Evolutionary conservation across 2,888 invertebrate species (phyloP), one percentile per base, ranked within the genome.

Genomic region (Acanthopleura granulata): DNA sequence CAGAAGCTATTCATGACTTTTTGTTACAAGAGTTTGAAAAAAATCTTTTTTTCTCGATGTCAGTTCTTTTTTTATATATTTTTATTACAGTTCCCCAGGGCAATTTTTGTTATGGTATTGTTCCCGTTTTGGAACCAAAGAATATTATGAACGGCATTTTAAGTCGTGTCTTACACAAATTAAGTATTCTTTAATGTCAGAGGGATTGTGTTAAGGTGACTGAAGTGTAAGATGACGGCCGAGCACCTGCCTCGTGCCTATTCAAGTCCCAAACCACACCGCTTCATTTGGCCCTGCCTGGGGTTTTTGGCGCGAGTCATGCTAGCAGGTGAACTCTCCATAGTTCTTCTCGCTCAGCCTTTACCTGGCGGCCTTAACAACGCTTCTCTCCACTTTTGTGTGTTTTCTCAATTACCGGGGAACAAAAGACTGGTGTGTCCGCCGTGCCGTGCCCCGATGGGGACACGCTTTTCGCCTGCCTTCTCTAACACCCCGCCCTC

Each of bases 151-250:
- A 6, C 27, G 22, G 29, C 29, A 66, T 66, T 66, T 66, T 66
- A 66, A 66, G 66, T 66, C 66, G 66, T 66, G 66, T 66, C 25
- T 66, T 66, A 66, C 66, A 66, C 22, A 66, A 66, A 66, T 66
- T 66, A 66, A 25, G 66, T 66, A 66, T 66, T 66, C 66, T 66
- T 66, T 66, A 27, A 25, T 66, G 66, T 27, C 15, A 27, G 29
- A 27, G 25, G 1, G 66, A 27, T 66, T 66, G 66, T 66, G 22
- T 66, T 27, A 15, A 66, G 66, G 25, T 66, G 29, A 66, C 66
- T 66, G 29, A 27, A 22, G 29, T 27, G 66, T 27, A 66, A 66
- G 1, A 66, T 22, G 22, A 27, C 66, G 27, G 16, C 25, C 25
- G 25, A 66, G 22, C 66, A 66, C 66, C 66, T 66, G 66, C 66